Conservation (phyloP, 1,140 invertebrate species). For the Drosophila elegans region DNA sequence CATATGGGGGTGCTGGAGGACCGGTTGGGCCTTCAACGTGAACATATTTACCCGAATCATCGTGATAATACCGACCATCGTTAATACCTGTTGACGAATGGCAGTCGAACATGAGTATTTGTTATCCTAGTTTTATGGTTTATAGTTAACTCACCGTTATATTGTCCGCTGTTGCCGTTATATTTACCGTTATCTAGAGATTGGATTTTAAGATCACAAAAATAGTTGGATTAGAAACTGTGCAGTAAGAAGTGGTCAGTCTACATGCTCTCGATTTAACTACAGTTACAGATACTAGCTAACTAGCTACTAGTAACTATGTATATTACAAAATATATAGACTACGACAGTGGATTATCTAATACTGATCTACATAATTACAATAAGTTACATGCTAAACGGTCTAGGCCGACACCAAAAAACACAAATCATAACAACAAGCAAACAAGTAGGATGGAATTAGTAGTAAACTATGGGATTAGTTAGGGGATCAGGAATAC, state of each 20-base stretch:
- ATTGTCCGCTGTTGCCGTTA: constrained; percentile 60
- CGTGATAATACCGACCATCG: constrained; percentile 86
- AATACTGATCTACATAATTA: constrained; percentile 28
- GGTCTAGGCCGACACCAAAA: constrained; percentile 35
- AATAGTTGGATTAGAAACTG: constrained; percentile 58
- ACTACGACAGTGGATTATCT: constrained; percentile 19
- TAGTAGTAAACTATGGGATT: constrained; percentile 32
- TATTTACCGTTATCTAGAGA: constrained; percentile 75
- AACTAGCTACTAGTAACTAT: constrained; percentile 58
- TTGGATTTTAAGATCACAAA: constrained; percentile 43
- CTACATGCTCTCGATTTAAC: constrained; percentile 29
- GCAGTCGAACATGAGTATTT: background rate
- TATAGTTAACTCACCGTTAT: constrained; percentile 61
- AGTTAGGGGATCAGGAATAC: constrained; percentile 29
- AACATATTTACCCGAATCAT: constrained; percentile 86
- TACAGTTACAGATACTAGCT: constrained; percentile 54
- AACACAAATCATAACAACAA: constrained; percentile 44
- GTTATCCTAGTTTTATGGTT: background rate
- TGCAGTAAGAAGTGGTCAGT: constrained; percentile 4
- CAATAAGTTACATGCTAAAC: constrained; percentile 25
- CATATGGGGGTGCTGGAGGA: constrained; percentile 85
- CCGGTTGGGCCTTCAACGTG: constrained; percentile 85
- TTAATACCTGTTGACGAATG: constrained; percentile 48
- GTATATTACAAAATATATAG: constrained; percentile 11
- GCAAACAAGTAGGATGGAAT: constrained; percentile 40